phyloP scores from a whole-genome alignment of 1,140 invertebrate species.

The Sweltsa coloradensis region DNA sequence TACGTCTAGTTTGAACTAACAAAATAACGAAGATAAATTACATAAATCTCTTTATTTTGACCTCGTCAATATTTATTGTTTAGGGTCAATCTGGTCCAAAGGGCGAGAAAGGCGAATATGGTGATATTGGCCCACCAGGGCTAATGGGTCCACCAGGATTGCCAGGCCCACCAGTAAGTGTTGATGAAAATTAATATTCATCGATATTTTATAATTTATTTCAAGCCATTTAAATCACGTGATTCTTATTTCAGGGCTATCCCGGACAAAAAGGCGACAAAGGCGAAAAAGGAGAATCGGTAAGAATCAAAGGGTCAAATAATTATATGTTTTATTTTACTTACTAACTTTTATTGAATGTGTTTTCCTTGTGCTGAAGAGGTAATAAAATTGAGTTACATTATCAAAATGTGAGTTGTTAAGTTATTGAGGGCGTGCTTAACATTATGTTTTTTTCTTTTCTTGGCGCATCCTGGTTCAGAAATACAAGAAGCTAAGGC shows the following conservation, averaged over 20 bases:
- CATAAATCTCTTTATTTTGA: too few relatives aligned
- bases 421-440: conserved; percentile 14
- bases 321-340: conserved; percentile 4
- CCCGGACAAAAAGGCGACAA: conserved; percentile 79
- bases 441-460: conserved; percentile 23
- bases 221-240: conserved; percentile 1
- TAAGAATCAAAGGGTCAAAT: conserved; percentile 33
- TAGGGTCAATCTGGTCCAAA: conserved; percentile 69
- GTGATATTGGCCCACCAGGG: conserved; percentile 80
- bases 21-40: too few relatives aligned
- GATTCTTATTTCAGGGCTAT: conserved; percentile 51
- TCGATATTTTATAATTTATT: conserved; percentile 3
- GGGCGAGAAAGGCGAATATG: conserved; percentile 81
- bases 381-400: too few relatives aligned
- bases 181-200: not conserved
- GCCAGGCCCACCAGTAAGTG: conserved; percentile 57
- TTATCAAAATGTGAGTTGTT: conserved; percentile 6
- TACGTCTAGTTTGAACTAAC: too few relatives aligned
- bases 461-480: conserved; percentile 34
- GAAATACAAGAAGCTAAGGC: conserved; percentile 83
- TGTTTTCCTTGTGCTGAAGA: too few relatives aligned
- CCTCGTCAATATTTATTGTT: conserved; percentile 22
- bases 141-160: conserved; percentile 74
- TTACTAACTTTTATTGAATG: not conserved
- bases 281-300: conserved; percentile 85